phyloP scores from a whole-genome alignment of 2,888 invertebrate species.

The Metalampra italica region DNA sequence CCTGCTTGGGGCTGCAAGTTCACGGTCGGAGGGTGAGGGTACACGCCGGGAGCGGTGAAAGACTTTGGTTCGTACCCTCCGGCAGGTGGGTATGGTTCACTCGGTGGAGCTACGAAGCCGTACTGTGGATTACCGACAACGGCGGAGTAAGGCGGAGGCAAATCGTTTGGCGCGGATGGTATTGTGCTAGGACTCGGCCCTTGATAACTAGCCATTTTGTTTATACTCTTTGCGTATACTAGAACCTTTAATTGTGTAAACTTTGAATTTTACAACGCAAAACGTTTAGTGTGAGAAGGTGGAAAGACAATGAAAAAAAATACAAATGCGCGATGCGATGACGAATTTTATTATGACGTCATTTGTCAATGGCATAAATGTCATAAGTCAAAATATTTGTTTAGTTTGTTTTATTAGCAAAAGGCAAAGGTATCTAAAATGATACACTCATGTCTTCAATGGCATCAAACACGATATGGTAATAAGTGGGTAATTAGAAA shows the following conservation, averaged over 20 bases:
- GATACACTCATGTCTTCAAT: neutral
- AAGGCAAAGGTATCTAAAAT: neutral
- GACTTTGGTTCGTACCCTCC: slow-evolving; percentile 46
- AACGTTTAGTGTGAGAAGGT: neutral
- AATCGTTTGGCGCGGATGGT: slow-evolving; percentile 56
- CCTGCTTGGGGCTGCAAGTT: slow-evolving; percentile 38
- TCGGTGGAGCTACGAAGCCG: slow-evolving; percentile 48
- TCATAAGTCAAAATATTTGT: neutral
- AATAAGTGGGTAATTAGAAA: no score
- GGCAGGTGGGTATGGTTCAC: slow-evolving; percentile 24
- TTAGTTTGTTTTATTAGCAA: neutral
- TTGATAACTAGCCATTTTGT: slow-evolving; percentile 47
- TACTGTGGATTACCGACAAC: slow-evolving; percentile 66
- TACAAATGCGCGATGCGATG: neutral
- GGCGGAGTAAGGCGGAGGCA: slow-evolving; percentile 68
- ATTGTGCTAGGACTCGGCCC: slow-evolving; percentile 36
- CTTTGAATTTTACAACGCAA: slow-evolving; percentile 11
- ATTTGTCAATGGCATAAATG: slow-evolving; percentile 24
- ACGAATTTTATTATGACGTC: slow-evolving; percentile 23
- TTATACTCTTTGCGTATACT: neutral
- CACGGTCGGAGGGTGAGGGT: slow-evolving; percentile 49
- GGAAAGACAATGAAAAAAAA: slow-evolving; percentile 3
- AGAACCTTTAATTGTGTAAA: slow-evolving; percentile 7
- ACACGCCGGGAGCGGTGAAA: slow-evolving; percentile 63
- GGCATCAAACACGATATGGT: no score